These are phyloP conservation scores for Mimachlamys varia DNA, from an alignment of 2,888 invertebrate genomes.

Conservation along the genomic window DNA sequence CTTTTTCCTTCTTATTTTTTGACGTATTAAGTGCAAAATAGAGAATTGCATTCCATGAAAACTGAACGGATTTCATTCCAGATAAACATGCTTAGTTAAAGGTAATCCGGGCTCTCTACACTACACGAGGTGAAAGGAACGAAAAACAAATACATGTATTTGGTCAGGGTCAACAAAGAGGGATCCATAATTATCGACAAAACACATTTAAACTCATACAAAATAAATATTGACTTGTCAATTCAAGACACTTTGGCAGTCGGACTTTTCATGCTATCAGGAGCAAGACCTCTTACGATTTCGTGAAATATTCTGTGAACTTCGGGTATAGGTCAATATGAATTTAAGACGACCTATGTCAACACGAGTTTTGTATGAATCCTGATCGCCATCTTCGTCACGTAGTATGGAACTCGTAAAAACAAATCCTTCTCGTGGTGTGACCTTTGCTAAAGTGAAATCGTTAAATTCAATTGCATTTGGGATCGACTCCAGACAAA, in stretches of 20 bases:
- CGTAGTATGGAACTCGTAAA: background rate
- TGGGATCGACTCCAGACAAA: too few relatives aligned
- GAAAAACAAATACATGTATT: background rate
- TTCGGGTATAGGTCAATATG: background rate
- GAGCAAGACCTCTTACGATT: background rate
- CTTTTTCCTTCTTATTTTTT: too few relatives aligned
- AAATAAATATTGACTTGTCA: conserved; percentile 12
- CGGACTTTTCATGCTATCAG: background rate
- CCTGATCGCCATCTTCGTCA: background rate
- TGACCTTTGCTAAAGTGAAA: background rate
- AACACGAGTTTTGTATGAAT: background rate
- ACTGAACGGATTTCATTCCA: too few relatives aligned
- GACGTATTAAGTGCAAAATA: too few relatives aligned
- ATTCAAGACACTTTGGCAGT: conserved; percentile 11
- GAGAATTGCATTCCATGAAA: too few relatives aligned
- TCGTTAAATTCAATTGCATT: too few relatives aligned
- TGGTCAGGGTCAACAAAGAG: conserved; percentile 8
- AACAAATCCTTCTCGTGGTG: background rate
- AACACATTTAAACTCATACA: background rate
- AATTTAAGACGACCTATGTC: background rate
- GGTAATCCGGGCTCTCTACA: background rate
- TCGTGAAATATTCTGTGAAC: background rate
- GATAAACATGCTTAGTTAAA: too few relatives aligned
- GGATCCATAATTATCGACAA: conserved; percentile 13
- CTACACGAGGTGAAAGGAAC: background rate